Evolutionary conservation across 2,113 vertebrate genomes (phyloP).

Genomic region (Xenopus borealis): DNA sequence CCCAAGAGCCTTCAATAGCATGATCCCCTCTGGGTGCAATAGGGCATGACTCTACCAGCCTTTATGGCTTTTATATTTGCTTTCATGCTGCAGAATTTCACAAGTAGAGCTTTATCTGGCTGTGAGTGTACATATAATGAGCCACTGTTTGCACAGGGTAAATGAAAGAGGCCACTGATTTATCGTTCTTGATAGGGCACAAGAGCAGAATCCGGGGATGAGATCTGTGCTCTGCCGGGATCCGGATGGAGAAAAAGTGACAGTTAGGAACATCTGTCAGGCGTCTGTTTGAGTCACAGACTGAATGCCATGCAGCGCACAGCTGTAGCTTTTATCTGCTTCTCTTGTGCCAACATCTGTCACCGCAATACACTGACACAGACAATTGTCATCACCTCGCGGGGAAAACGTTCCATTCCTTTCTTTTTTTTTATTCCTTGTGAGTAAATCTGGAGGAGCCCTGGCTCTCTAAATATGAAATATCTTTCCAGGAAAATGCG

Average conservation of each 20-base stretch:
- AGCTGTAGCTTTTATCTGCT: slow-evolving; percentile 85
- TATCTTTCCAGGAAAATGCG: not conserved
- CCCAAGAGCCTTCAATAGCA: not conserved
- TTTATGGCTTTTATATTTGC: slow-evolving; percentile 54
- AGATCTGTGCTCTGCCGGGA: slow-evolving; percentile 64
- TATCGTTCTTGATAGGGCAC: slow-evolving; percentile 58
- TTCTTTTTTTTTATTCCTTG: slow-evolving; percentile 25
- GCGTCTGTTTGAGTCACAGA: slow-evolving; percentile 70
- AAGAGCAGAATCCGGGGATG: slow-evolving; percentile 62
- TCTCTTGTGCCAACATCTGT: slow-evolving; percentile 90
- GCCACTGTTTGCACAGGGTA: slow-evolving; percentile 62
- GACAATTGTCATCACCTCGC: slow-evolving; percentile 79
- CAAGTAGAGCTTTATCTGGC: slow-evolving; percentile 56
- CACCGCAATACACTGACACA: slow-evolving; percentile 74
- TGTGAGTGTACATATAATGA: slow-evolving; percentile 55
- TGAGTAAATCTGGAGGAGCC: slow-evolving; percentile 10
- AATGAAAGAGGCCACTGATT: slow-evolving; percentile 66
- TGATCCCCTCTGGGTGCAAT: not conserved
- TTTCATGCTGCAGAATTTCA: slow-evolving; percentile 71
- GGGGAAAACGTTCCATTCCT: slow-evolving; percentile 67
- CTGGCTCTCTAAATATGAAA: not conserved
- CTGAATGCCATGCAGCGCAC: slow-evolving; percentile 73
- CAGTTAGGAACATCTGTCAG: slow-evolving; percentile 85
- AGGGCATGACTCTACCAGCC: not conserved
- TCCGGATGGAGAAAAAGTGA: slow-evolving; percentile 73